phyloP scores from a whole-genome alignment of 2,888 invertebrate genomes.

The Synanthedon vespiformis region DNA sequence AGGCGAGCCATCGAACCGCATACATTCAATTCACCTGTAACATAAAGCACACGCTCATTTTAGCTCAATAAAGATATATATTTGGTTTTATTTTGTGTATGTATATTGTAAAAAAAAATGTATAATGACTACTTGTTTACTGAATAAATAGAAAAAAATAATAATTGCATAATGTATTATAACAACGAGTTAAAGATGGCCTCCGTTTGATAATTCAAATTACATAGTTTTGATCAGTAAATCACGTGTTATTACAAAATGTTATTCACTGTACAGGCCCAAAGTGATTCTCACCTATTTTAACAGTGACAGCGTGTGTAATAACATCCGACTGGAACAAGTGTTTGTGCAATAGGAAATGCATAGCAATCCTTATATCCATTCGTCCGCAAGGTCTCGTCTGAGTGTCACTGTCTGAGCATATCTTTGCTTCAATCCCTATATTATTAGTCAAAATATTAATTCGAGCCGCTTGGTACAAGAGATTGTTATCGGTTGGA shows the following conservation, averaged over 20 bases:
- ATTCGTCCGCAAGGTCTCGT: conserved; percentile 31
- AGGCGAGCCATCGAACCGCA: conserved; percentile 76
- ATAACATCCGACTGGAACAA: conserved; percentile 19
- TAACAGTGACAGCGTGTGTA: neutral
- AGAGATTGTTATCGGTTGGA: conserved; percentile 15
- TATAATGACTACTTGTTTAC: too few species aligned
- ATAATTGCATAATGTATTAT: too few species aligned
- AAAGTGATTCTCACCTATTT: neutral
- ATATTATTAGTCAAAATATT: conserved; percentile 19
- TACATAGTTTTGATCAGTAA: too few species aligned
- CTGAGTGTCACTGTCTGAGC: conserved; percentile 10
- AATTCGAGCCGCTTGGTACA: conserved; percentile 35
- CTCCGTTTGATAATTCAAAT: too few species aligned
- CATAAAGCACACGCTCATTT: too few species aligned
- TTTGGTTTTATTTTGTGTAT: too few species aligned
- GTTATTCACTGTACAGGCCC: too few species aligned
- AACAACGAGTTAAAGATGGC: too few species aligned
- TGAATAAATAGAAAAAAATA: too few species aligned
- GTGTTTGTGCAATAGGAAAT: conserved; percentile 26
- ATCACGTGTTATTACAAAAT: too few species aligned
- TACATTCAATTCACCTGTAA: conserved; percentile 67
- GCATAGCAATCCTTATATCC: conserved; percentile 25
- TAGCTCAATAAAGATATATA: too few species aligned
- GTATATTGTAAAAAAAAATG: too few species aligned
- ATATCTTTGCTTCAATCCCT: conserved; percentile 20